phyloP scores from a whole-genome alignment of 2,888 invertebrate species.

The Phytoseiulus persimilis region DNA sequence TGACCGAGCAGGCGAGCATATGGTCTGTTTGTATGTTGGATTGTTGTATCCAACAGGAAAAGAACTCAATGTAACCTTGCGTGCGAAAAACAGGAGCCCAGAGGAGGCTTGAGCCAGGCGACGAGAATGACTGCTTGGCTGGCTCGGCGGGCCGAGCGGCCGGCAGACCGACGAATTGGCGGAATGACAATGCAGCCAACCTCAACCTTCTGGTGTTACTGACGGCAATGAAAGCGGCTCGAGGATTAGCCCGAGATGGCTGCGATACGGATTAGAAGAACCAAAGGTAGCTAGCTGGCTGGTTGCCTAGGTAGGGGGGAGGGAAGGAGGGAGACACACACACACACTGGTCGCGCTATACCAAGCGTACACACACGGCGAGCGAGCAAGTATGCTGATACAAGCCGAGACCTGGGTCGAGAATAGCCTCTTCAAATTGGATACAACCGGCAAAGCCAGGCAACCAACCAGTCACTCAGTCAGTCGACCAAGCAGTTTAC shows the following conservation, averaged over 20 bases:
- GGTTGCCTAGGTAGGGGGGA: background rate
- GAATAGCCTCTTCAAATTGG: background rate
- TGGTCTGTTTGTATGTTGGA: constrained; percentile 5
- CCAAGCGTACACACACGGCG: too few species aligned
- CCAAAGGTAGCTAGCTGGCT: background rate
- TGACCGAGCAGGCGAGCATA: background rate
- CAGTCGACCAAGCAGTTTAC: background rate
- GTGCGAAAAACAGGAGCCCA: background rate
- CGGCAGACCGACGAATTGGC: background rate
- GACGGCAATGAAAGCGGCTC: constrained; percentile 5
- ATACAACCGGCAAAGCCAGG: background rate
- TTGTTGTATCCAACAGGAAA: background rate
- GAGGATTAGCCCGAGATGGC: constrained; percentile 5
- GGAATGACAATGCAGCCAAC: constrained; percentile 5
- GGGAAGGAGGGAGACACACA: background rate
- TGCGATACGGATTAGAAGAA: background rate
- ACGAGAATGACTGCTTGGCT: background rate
- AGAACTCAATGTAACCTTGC: constrained; percentile 5
- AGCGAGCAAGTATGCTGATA: too few species aligned
- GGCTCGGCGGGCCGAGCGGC: background rate
- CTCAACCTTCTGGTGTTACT: constrained; percentile 5
- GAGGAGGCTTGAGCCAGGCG: background rate
- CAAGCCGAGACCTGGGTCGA: too few species aligned
- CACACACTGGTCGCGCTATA: background rate
- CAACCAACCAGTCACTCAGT: background rate